Base-by-base conservation (phyloP, 2,113 vertebrate species). In the Silurus asotus region DNA sequence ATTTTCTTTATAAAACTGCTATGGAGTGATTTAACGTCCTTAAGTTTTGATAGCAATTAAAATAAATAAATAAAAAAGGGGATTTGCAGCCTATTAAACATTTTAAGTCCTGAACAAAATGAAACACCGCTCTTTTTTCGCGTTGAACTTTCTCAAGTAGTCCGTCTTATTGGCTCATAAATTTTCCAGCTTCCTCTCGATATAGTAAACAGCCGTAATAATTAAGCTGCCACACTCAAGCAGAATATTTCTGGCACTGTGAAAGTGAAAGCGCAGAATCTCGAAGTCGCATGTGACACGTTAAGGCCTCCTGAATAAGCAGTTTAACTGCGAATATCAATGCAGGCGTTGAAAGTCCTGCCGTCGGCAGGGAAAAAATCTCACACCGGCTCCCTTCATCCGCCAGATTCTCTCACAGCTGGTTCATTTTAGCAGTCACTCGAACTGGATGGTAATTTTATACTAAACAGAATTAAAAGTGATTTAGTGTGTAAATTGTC, bases 401-500 rank as follows among this genome's bases (percentile, higher is more conserved):
- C 92, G 93, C 93, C 90, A 53, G 84, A 61, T 89, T 90, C 88
- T 49, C 76, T 88, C 88, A 78, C 94, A 94, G 94, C 94, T 95
- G 94, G 89, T 95, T 94, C 13, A 90, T 93, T 95, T 94, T 94
- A 93, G 93, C 87, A 87, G 92, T 93, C 93, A 94, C 92, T 92
- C 94, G 92, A 94, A 92, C 90, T 81, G 91, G 89, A 91, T 92
- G 89, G 91, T 94, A 93, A 95, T 94, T 94, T 91, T 91, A 94
- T 92, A 93, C 93, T 92, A 94, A 94, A 94, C 91, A 94, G 92
- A 95, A 94, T 94, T 94, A 94, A 92, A 90, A 90, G 87, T 84
- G 90, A 92, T 93, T 93, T 92, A 93, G 90, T 88, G 91, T 94
- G 92, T 92, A 93, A 94, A 92, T 93, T 93, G 93, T 95, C 94